Evolutionary conservation across 2,888 invertebrate genomes (phyloP).

Genomic region (Diaperis boleti): DNA sequence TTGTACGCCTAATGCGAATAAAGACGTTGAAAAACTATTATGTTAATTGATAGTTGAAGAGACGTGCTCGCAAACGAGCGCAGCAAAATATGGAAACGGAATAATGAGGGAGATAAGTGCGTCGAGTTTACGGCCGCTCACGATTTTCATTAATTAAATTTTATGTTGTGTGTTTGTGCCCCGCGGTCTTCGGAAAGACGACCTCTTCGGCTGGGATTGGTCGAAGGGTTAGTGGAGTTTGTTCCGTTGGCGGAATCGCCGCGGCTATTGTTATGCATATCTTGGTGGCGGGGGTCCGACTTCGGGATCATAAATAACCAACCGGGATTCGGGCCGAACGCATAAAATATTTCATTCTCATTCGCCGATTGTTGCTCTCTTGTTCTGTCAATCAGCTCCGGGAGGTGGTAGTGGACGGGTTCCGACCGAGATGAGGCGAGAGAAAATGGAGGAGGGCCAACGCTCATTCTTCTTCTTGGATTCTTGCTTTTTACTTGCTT

Average conservation of each 20-base stretch:
- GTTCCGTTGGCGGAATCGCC: slow-evolving; percentile 35
- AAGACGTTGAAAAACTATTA: slow-evolving; percentile 14
- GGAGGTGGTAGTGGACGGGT: neutral
- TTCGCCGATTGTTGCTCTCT: slow-evolving; percentile 59
- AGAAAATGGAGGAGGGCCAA: slow-evolving; percentile 31
- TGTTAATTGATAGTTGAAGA: slow-evolving; percentile 19
- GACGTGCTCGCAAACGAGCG: slow-evolving; percentile 16
- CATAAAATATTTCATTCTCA: slow-evolving; percentile 51
- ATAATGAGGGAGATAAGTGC: slow-evolving; percentile 33
- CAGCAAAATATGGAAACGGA: slow-evolving; percentile 23
- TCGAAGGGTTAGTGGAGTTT: slow-evolving; percentile 20
- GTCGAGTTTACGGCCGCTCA: slow-evolving; percentile 38
- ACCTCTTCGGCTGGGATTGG: slow-evolving; percentile 14
- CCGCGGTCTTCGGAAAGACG: no score
- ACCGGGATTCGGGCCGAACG: slow-evolving; percentile 33
- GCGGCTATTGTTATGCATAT: slow-evolving; percentile 39
- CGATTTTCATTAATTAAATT: slow-evolving; percentile 44
- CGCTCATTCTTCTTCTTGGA: no score
- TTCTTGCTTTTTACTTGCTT: no score
- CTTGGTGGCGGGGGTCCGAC: slow-evolving; percentile 40
- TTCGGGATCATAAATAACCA: slow-evolving; percentile 42
- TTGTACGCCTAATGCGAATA: slow-evolving; percentile 21
- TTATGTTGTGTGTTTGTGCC: slow-evolving; percentile 39
- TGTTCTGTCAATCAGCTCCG: slow-evolving; percentile 60
- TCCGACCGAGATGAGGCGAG: slow-evolving; percentile 12